A percentile compares a stretch with the other conserved stretches of the same genome.
Conservation (phyloP, 2,888 invertebrate species). For the Panzeria rudis region DNA sequence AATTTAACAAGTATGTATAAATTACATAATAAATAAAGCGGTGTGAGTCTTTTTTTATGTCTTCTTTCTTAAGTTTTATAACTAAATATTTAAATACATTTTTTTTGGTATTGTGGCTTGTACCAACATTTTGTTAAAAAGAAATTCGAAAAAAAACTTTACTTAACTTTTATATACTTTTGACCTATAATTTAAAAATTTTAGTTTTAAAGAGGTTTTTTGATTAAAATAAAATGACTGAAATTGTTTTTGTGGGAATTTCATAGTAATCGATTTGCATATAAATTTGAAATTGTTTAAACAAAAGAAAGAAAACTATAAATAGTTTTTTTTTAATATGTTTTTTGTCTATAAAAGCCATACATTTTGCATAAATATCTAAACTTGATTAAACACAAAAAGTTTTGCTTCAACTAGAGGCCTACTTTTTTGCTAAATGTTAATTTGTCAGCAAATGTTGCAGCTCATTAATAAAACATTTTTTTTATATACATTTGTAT, state of each 20-base stretch:
- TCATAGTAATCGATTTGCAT: constrained; percentile 17
- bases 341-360: neutral
- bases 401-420: constrained; percentile 8
- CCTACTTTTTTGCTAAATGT: constrained; percentile 43
- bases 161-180: constrained; percentile 5
- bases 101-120: too few species aligned
- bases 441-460: constrained; percentile 23
- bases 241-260: constrained; percentile 53
- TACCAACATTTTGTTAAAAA: constrained; percentile 27
- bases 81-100: neutral
- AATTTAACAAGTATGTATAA: constrained; percentile 10
- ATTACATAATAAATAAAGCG: constrained; percentile 35
- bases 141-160: constrained; percentile 19
- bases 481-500: neutral
- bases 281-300: constrained; percentile 39
- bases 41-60: neutral
- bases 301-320: neutral
- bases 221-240: neutral
- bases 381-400: constrained; percentile 20
- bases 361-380: constrained; percentile 48
- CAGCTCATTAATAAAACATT: constrained; percentile 58
- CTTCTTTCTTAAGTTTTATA: neutral
- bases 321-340: neutral
- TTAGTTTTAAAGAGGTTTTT: constrained; percentile 5
- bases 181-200: constrained; percentile 57